These are phyloP conservation scores for Anomalospiza imberbis DNA, from an alignment of 2,797 vertebrate species.

Conservation along the genomic window DNA sequence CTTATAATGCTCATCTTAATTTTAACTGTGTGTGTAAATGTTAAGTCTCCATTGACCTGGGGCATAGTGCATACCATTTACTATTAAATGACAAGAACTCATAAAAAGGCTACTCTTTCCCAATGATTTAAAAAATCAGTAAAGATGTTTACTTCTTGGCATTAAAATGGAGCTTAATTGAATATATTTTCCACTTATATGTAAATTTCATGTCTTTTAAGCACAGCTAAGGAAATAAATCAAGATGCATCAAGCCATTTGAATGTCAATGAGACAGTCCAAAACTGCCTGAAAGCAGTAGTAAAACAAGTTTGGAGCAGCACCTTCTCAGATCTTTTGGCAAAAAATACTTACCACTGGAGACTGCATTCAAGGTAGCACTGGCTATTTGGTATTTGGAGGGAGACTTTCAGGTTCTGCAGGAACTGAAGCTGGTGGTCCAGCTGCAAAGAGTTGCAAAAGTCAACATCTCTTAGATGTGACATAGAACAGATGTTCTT, in stretches of 20 bases:
- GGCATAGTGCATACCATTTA: not conserved
- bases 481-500: slow-evolving; percentile 2
- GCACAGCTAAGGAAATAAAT: not conserved
- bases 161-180: not conserved
- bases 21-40: not conserved
- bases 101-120: not conserved
- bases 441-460: not conserved
- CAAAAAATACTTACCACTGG: not conserved
- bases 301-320: not conserved
- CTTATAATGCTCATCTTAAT: not conserved
- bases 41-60: not conserved
- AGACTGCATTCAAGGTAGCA: not conserved
- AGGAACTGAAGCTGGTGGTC: not conserved
- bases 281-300: not conserved
- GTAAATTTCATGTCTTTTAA: not conserved
- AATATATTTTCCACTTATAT: not conserved
- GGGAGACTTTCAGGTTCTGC: not conserved
- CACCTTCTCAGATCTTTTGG: not conserved
- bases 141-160: not conserved
- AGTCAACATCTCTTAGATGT: slow-evolving; percentile 1
- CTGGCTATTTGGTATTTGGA: not conserved
- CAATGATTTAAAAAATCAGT: not conserved
- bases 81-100: not conserved
- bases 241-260: not conserved
- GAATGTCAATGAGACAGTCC: not conserved